phyloP scores from a whole-genome alignment of 64 coral and sea anemone genomes.

The Trachythela sp. region DNA sequence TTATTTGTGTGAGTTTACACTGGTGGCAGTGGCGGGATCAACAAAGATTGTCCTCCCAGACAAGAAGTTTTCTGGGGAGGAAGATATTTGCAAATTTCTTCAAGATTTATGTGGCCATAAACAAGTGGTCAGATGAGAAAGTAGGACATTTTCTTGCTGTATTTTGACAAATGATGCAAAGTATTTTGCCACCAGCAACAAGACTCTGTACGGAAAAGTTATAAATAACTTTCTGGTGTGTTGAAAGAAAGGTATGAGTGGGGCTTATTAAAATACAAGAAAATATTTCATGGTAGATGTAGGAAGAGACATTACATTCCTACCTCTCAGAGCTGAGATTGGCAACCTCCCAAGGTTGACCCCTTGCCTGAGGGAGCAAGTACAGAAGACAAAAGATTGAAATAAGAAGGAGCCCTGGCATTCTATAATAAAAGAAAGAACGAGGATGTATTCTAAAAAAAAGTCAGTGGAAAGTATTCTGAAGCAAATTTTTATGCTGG shows the following conservation, averaged over 20 bases:
- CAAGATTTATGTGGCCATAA: constrained; percentile 33
- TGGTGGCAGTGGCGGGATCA: constrained; percentile 48
- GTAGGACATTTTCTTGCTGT: constrained; percentile 35
- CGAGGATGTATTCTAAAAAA: constrained; percentile 1
- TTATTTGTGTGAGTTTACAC: neutral
- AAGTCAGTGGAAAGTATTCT: constrained; percentile 45
- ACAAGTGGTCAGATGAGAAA: constrained; percentile 36
- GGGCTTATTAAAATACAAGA: constrained; percentile 2
- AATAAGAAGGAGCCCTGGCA: neutral
- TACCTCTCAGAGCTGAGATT: constrained; percentile 1
- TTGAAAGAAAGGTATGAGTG: neutral
- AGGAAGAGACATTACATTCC: neutral
- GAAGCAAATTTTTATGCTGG: constrained; percentile 54
- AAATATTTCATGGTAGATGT: neutral
- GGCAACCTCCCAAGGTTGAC: neutral
- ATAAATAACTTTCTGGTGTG: neutral
- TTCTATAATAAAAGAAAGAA: neutral
- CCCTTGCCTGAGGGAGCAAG: neutral
- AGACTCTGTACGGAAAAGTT: constrained; percentile 39
- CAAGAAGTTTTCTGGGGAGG: too few species aligned
- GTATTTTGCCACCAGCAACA: constrained; percentile 47
- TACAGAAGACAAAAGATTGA: neutral
- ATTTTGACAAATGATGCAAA: constrained; percentile 34
- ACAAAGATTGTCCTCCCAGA: constrained; percentile 38
- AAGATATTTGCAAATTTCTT: constrained; percentile 43